phyloP scores from a whole-genome alignment of 2,888 invertebrate genomes.

The Sarcophaga variegata region DNA sequence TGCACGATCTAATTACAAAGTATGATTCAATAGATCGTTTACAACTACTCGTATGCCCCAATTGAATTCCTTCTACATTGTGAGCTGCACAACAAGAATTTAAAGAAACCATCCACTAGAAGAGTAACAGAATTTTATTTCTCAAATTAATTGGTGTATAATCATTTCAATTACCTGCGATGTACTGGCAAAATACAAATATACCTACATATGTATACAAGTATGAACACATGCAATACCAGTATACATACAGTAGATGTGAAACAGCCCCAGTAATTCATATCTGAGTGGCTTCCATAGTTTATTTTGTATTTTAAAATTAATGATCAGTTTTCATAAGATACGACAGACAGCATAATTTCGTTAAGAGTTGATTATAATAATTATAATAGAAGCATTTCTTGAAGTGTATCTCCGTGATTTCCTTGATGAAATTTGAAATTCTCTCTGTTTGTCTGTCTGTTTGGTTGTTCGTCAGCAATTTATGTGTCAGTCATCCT shows the following conservation, averaged over 20 bases:
- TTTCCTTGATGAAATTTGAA: constrained; percentile 31
- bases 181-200: constrained; percentile 31
- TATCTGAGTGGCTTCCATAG: not conserved
- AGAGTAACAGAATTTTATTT: constrained; percentile 52
- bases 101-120: not conserved
- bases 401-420: not conserved
- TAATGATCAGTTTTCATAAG: constrained; percentile 51
- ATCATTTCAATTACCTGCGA: constrained; percentile 60
- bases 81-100: constrained; percentile 8
- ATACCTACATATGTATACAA: not conserved
- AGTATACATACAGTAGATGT: not conserved
- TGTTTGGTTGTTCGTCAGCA: not conserved
- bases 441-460: constrained; percentile 20
- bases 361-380: constrained; percentile 59
- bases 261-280: not conserved
- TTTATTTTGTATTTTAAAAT: constrained; percentile 25
- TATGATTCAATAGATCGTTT: no score
- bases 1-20: no score
- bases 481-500: constrained; percentile 30
- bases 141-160: constrained; percentile 54
- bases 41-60: no score
- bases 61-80: not conserved
- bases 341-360: constrained; percentile 50
- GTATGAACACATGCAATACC: constrained; percentile 2
- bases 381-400: constrained; percentile 41